Evolutionary conservation across 1,140 invertebrate species (phyloP), one percentile per base, ranked within the genome.

Genomic region (Drosophila parabipectinata): DNA sequence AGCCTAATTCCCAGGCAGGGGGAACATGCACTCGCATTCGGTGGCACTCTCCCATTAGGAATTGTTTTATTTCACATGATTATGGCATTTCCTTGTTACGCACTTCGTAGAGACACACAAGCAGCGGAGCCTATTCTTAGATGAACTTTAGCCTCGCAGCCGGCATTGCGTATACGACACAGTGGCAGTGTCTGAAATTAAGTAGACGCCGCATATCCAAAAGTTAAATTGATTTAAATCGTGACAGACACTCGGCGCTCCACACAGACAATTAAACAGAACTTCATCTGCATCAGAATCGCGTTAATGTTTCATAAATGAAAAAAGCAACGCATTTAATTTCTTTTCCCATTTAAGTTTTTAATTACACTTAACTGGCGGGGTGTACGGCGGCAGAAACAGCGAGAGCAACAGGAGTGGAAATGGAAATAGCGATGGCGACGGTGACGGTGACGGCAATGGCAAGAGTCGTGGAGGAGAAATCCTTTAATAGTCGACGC

Each of bases 221-320:
- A 26, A 24, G 63, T 28, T 18, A 39, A 82, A 82, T 87, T 78
- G 59, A 79, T 76, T 87, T 87, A 48, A 85, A 58, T 64, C 57
- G 34, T 6, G 26, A n/a, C 48, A 64, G 44, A 48, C 68, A 21
- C 18, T 62, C 41, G 28, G 24, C 28, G 9, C 18, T 5, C n/a
- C 30, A 52, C 69, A 74, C 66, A 72, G 56, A 69, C 73, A 69
- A 76, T 68, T 71, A 77, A 58, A 60, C 66, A 44, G 34, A 57
- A 24, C 55, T 59, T 26, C 44, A 57, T 61, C 66, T 64, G 72
- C 71, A 78, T 75, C 71, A 69, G 77, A 72, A 79, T 64, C 47
- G 48, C 83, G 67, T 87, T 72, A 82, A 88, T 82, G 85, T 87
- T 87, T 87, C 59, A 88, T 67, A 78, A 88, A 52, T 77, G 73